A percentile compares a stretch with the other conserved stretches of the same genome.
These are phyloP conservation scores for Hypercompe scribonia DNA, from an alignment of 2,888 invertebrate genomes.

Conservation along the genomic window DNA sequence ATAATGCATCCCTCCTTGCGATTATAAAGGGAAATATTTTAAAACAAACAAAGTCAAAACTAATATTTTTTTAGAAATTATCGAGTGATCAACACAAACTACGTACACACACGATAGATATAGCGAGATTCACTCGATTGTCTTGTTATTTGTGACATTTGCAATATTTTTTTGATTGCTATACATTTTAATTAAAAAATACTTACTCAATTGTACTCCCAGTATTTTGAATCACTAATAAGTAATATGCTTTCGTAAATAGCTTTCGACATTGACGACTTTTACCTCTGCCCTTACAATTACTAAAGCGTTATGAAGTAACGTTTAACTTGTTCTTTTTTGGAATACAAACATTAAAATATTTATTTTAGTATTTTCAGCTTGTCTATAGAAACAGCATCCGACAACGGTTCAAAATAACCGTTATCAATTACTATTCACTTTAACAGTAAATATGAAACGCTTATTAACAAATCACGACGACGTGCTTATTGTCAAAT, in stretches of 20 bases:
- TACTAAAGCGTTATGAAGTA: background rate
- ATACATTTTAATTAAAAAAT: background rate
- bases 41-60: background rate
- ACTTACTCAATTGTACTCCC: background rate
- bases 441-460: background rate
- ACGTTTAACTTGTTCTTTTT: background rate
- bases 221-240: no score
- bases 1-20: background rate
- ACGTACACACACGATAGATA: no score
- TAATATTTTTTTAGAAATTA: background rate
- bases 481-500: background rate
- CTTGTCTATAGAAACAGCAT: background rate
- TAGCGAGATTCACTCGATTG: no score
- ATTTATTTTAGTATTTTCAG: background rate
- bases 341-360: background rate
- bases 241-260: no score
- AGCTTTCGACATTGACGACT: no score
- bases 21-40: background rate
- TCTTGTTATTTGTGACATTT: no score
- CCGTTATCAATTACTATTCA: background rate
- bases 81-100: background rate
- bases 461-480: constrained; percentile 5
- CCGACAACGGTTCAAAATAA: background rate
- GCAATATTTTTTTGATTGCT: no score
- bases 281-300: background rate